Conservation (phyloP, 2,888 invertebrate species). For the Anticlea derivata region DNA sequence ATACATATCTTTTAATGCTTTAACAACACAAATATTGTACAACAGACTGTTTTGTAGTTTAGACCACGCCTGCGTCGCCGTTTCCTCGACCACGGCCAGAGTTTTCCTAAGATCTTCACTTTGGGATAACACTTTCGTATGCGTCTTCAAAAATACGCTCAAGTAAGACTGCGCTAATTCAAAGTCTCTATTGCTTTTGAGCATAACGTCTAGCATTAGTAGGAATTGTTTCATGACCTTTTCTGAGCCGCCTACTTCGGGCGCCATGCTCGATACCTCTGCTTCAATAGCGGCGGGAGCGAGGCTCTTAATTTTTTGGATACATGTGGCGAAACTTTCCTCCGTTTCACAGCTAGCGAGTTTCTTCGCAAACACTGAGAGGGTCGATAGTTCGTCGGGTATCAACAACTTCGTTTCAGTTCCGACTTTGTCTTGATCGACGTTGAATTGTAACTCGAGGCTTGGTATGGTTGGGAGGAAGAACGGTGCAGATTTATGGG, state of each 20-base stretch:
- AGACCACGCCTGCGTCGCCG: slow-evolving; percentile 86
- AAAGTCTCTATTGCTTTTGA: slow-evolving; percentile 91
- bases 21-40: slow-evolving; percentile 90
- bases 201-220: slow-evolving; percentile 87
- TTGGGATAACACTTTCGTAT: slow-evolving; percentile 85
- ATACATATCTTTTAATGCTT: slow-evolving; percentile 87
- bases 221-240: slow-evolving; percentile 91
- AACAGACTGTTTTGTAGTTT: slow-evolving; percentile 87
- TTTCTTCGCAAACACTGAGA: slow-evolving; percentile 87
- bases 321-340: slow-evolving; percentile 80
- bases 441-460: slow-evolving; percentile 91
- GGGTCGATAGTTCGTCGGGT: slow-evolving; percentile 85
- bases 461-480: slow-evolving; percentile 96
- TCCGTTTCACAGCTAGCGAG: slow-evolving; percentile 78
- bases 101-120: slow-evolving; percentile 79
- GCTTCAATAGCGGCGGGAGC: slow-evolving; percentile 94
- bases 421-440: slow-evolving; percentile 73
- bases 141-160: slow-evolving; percentile 92
- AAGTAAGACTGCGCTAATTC: slow-evolving; percentile 96
- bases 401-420: slow-evolving; percentile 80
- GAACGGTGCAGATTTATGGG: slow-evolving; percentile 96
- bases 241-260: slow-evolving; percentile 88
- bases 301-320: slow-evolving; percentile 86
- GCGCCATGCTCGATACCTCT: slow-evolving; percentile 91
- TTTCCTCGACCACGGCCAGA: slow-evolving; percentile 83